Evolutionary conservation across 2,888 invertebrate genomes (phyloP), one percentile per base, ranked within the genome.

Genomic region (Meiosimyza platycephala): DNA sequence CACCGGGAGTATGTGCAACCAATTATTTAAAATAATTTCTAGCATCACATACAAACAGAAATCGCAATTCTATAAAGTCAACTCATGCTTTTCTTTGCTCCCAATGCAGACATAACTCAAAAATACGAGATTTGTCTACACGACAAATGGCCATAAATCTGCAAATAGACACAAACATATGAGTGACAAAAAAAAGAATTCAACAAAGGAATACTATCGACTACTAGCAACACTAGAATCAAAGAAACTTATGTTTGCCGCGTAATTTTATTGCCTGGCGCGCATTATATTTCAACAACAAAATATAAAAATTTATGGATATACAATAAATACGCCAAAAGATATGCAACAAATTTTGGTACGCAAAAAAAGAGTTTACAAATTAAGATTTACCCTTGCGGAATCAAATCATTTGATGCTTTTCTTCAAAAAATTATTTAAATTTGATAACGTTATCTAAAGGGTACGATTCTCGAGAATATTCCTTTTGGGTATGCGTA

Each of bases 321-420:
- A 47, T 18, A 63, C 15, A 40, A 63, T 0, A 40, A 15, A 1
- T 16, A 16, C 40, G 6, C 67, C 67, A 33, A 40, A 47, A 67
- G 47, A 55, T 67, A 67, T 67, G 67, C 67, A 67, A 67, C 67
- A 55, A 57, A 67, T 55, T 16, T 67, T 55, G 28, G 54, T 40
- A 40, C 5, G 40, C 40, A 40, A 40, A 40, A 9, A 40, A 9
- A 28, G 3, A 28, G 28, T 28, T 28, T 4, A 40, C 3, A 40
- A 40, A 40, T 1, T 9, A 9, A 9, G 5, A 40, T 40, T 28
- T 28, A 28, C 67, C n/a, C 40, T 6, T 50, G 22, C 13, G 18
- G 16, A 22, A 50, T 12, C 50, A n/a, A 50, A 4, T 28, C 4
- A 28, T 28, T 4, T 18, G 1, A 48, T 16, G 22, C 51, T 40